phyloP scores from a whole-genome alignment of 2,888 invertebrate species.

The Leucophenga montana region DNA sequence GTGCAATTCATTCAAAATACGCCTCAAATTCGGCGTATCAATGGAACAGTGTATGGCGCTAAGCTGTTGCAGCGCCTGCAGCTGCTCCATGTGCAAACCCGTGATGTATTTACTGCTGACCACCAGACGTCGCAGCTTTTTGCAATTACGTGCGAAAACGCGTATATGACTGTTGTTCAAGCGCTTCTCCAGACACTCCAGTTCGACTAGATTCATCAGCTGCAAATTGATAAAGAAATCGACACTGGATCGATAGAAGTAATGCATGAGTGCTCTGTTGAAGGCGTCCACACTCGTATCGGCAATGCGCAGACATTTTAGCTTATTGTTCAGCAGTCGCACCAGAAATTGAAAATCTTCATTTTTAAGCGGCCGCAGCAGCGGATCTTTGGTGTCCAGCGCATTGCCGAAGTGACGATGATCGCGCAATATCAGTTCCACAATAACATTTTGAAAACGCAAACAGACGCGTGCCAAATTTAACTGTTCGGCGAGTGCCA shows the following conservation, averaged over 20 bases:
- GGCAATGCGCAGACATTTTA: neutral
- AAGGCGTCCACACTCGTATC: neutral
- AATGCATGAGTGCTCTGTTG: constrained; percentile 11
- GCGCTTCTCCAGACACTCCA: neutral
- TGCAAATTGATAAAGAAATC: constrained; percentile 1
- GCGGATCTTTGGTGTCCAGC: neutral
- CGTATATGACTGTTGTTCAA: constrained; percentile 14
- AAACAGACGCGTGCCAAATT: neutral
- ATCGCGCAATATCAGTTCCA: neutral
- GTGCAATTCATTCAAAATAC: neutral
- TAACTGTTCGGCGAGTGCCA: neutral
- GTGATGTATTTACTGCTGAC: constrained; percentile 13
- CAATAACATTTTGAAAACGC: constrained; percentile 8
- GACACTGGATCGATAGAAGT: neutral
- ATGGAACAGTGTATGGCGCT: neutral
- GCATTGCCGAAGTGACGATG: neutral
- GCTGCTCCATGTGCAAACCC: neutral
- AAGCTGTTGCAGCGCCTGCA: neutral
- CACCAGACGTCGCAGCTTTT: neutral
- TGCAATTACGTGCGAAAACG: neutral
- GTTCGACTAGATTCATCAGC: neutral
- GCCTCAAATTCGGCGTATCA: neutral
- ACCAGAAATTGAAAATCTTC: constrained; percentile 5
- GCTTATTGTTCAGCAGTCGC: neutral
- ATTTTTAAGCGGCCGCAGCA: neutral